Evolutionary conservation across 2,113 vertebrate genomes (phyloP), one percentile per base, ranked within the genome.

Genomic region (Oncorhynchus tshawytscha): DNA sequence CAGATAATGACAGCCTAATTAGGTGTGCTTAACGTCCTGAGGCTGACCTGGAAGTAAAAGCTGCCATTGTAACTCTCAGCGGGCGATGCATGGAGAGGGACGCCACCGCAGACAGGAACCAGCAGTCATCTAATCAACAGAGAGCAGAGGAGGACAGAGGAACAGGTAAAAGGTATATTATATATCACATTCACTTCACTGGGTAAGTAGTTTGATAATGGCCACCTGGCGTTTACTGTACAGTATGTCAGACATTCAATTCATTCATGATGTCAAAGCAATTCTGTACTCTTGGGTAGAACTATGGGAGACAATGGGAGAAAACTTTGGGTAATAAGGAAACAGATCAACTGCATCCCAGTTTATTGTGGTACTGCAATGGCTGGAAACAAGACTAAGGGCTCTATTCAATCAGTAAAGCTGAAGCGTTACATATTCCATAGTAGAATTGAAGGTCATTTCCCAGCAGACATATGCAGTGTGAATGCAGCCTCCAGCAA

Each of bases 31-130:
- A 54, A 7, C 16, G n/a, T 39, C 1, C 3, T n/a, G 12, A 20
- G 0, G 22, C 77, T 75, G 74, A 95, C 93, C 90, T 59, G 87
- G 85, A 95, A 95, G 72, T 7, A 39, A 81, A 95, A 95, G 82
- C 82, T 79, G 39, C 93, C 94, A 0, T 78, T 88, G 83, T 95
- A 95, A 1, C 78, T 85, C 0, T 84, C 16, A 95, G 92, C 5
- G 74, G 60, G 0, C 4, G 86, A 68, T 91, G 48, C 27, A 92
- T 8, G 1, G 90, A 89, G 13, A 94, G 88, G 59, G 93, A 95
- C 0, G 93, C 88, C 27, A 95, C 90, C 0, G 91, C 92, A 0
- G 94, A 92, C 1, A 95, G 89, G 2, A 95, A 75, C 94, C 94
- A 94, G 86, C 94, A 95, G 79, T 95, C 93, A 75, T 66, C 94